Conservation (phyloP, 2,888 invertebrate species). For the Ophion costatus region DNA sequence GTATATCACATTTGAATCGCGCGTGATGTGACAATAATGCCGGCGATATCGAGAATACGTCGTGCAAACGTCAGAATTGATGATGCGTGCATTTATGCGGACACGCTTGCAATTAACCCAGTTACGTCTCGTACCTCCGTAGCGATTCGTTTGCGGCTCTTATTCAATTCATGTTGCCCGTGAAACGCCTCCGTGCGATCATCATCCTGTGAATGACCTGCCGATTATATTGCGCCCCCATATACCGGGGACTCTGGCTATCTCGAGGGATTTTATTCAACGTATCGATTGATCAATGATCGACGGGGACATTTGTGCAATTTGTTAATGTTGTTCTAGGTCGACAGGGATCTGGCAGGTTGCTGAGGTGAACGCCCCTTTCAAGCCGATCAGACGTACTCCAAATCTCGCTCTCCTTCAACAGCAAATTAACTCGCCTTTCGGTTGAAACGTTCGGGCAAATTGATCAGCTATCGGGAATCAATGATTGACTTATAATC, state of each 20-base stretch:
- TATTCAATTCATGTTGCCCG: slow-evolving; percentile 10
- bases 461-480: neutral
- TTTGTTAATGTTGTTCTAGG: neutral
- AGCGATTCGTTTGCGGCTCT: slow-evolving; percentile 24
- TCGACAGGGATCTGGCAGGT: neutral
- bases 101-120: slow-evolving; percentile 60
- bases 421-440: neutral
- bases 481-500: neutral
- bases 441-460: neutral
- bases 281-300: slow-evolving; percentile 13
- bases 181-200: neutral
- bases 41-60: slow-evolving; percentile 50
- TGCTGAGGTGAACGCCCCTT: slow-evolving; percentile 46
- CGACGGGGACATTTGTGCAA: neutral
- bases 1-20: slow-evolving; percentile 21
- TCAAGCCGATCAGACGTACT: neutral
- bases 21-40: slow-evolving; percentile 45
- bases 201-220: neutral
- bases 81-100: slow-evolving; percentile 44
- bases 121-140: slow-evolving; percentile 38
- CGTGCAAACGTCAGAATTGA: slow-evolving; percentile 35
- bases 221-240: neutral
- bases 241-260: neutral
- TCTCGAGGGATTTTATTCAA: neutral
- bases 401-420: neutral